A percentile compares a stretch with the other conserved stretches of the same genome.
Conservation (phyloP, 2,113 vertebrate species). For the Pelodiscus sinensis region DNA sequence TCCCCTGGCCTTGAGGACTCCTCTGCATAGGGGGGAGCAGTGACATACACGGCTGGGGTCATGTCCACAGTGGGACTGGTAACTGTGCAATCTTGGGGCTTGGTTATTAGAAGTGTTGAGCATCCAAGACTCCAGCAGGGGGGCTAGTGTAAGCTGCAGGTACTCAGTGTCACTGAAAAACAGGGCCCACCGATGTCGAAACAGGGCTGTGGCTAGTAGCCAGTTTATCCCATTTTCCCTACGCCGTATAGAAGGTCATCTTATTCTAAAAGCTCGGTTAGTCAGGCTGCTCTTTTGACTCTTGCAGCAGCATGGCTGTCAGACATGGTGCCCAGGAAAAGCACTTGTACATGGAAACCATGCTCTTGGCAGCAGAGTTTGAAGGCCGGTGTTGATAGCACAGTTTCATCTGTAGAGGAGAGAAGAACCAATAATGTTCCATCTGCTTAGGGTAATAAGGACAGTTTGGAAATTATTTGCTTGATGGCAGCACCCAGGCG, state of each 20-base stretch:
- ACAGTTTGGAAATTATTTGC: too few relatives aligned
- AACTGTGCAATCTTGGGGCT: neutral
- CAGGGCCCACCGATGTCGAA: neutral
- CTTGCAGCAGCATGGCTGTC: neutral
- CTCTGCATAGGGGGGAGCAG: neutral
- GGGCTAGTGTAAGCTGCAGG: neutral
- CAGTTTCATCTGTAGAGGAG: neutral
- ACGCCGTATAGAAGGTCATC: neutral
- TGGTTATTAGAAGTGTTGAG: neutral
- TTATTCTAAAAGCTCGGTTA: neutral
- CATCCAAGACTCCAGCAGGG: neutral
- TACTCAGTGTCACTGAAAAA: neutral
- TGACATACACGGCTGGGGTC: neutral
- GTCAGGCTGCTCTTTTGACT: neutral
- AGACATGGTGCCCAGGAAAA: neutral
- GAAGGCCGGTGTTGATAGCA: neutral
- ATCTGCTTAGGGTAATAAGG: neutral
- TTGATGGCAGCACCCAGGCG: too few relatives aligned
- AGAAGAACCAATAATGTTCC: neutral
- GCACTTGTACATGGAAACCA: neutral
- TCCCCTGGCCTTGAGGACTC: neutral
- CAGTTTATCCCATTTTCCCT: neutral
- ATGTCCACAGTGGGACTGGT: neutral
- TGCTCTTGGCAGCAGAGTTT: neutral
- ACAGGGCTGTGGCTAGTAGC: neutral